Evolutionary conservation across 2,797 vertebrate species (phyloP).

Genomic region (Cichlasoma orientale): DNA sequence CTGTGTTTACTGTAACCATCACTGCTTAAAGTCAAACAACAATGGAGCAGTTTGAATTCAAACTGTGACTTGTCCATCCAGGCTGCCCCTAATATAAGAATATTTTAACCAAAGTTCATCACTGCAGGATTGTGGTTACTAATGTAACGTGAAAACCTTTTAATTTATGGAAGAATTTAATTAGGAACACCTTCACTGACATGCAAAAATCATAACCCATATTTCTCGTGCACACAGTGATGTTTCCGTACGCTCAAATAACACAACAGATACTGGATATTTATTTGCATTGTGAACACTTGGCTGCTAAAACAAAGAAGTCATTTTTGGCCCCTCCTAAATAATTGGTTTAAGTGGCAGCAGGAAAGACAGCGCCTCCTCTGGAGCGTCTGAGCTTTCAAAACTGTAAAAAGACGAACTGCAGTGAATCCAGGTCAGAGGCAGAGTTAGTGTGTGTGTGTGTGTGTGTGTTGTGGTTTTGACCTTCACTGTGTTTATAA

Average conservation of each 20-base stretch:
- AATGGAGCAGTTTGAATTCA: not conserved
- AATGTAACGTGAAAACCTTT: not conserved
- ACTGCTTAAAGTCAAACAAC: too few relatives aligned
- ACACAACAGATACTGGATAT: not conserved
- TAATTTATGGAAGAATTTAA: not conserved
- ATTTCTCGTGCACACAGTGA: not conserved
- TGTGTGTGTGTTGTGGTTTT: slow-evolving; percentile 23
- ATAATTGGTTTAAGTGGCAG: slow-evolving; percentile 19
- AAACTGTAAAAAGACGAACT: not conserved
- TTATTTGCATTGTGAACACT: not conserved
- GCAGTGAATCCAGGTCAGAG: slow-evolving; percentile 25
- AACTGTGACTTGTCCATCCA: not conserved
- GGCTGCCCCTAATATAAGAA: not conserved
- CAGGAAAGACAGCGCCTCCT: not conserved
- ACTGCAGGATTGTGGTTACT: fast-evolving
- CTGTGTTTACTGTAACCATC: not conserved
- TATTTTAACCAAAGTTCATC: fast-evolving
- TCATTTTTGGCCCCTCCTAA: slow-evolving; percentile 38
- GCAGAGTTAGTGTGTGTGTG: not conserved
- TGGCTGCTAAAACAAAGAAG: slow-evolving; percentile 9
- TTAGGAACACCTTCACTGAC: not conserved
- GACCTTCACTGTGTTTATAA: slow-evolving; percentile 38
- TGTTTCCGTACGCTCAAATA: not conserved
- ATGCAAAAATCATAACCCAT: not conserved
- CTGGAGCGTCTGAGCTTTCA: not conserved